Conservation (phyloP, 37 sponge, comb jelly and placozoan genomes). For the Chondrosia reniformis region DNA sequence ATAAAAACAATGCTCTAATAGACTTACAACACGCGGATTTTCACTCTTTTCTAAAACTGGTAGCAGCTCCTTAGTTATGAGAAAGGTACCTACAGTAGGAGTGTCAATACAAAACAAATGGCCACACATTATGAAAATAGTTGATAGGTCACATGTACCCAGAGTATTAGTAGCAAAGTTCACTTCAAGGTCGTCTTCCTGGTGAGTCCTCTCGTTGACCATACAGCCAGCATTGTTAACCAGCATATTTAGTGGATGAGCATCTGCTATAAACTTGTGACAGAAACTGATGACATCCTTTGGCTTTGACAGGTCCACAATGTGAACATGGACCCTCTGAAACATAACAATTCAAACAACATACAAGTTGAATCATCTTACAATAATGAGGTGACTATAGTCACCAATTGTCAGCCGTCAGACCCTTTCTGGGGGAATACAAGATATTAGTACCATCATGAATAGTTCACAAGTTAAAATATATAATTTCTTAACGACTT, state of each 20-base stretch:
- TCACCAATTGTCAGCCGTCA: too few species aligned
- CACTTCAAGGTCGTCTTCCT: constrained; percentile 73
- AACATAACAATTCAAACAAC: too few species aligned
- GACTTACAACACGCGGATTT: constrained; percentile 48
- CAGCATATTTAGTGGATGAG: constrained; percentile 66
- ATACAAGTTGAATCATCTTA: not conserved
- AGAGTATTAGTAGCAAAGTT: constrained; percentile 93
- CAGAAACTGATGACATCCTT: constrained; percentile 67
- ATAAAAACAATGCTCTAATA: not conserved
- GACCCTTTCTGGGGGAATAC: not conserved
- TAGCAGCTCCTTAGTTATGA: constrained; percentile 71
- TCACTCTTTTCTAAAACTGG: constrained; percentile 53
- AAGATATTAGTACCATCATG: not conserved
- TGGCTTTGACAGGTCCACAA: constrained; percentile 77
- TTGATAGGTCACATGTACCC: constrained; percentile 24
- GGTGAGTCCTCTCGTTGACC: constrained; percentile 55
- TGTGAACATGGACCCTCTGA: constrained; percentile 79
- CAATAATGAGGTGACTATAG: too few species aligned
- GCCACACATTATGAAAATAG: not conserved
- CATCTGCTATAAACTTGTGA: constrained; percentile 52
- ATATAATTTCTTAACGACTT: too few species aligned
- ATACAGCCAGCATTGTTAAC: constrained; percentile 92
- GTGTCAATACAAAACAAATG: not conserved
- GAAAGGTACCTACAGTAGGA: constrained; percentile 49
- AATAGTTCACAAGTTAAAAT: not conserved